Conservation (phyloP, 1,140 invertebrate species). For the Halesus radiatus region DNA sequence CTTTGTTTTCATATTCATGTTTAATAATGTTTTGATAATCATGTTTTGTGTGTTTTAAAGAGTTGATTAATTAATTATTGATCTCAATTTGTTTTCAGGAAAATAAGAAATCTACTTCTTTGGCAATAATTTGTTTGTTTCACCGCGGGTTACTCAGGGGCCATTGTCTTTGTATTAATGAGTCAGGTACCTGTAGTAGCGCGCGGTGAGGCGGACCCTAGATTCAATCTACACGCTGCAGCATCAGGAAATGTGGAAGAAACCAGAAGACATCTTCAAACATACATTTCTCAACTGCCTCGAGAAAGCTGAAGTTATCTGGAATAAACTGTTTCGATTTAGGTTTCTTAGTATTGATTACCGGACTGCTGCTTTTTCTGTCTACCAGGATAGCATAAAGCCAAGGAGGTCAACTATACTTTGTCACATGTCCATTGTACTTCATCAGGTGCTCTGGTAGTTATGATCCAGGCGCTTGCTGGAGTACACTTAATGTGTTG, state of each 20-base stretch:
- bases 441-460: constrained; percentile 98
- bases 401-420: background rate
- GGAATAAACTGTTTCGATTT: too few species aligned
- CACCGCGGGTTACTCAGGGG: constrained; percentile 81
- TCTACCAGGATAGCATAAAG: background rate
- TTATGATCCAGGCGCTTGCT: constrained; percentile 92
- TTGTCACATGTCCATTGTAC: constrained; percentile 95
- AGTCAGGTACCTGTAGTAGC: constrained; percentile 99
- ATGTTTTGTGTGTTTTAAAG: too few species aligned
- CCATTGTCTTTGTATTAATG: constrained; percentile 76
- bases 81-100: too few species aligned
- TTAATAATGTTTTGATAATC: too few species aligned
- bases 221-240: background rate
- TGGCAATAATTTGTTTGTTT: constrained; percentile 59
- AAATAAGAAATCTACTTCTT: background rate
- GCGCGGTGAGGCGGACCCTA: constrained; percentile 76
- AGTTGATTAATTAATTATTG: too few species aligned
- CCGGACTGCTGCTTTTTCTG: background rate
- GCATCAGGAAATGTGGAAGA: background rate
- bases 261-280: background rate
- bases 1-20: too few species aligned
- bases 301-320: too few species aligned
- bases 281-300: background rate
- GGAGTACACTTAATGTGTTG: constrained; percentile 90
- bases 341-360: background rate